phyloP scores from a whole-genome alignment of 64 coral and sea anemone genomes.

The Platygyra sinensis region DNA sequence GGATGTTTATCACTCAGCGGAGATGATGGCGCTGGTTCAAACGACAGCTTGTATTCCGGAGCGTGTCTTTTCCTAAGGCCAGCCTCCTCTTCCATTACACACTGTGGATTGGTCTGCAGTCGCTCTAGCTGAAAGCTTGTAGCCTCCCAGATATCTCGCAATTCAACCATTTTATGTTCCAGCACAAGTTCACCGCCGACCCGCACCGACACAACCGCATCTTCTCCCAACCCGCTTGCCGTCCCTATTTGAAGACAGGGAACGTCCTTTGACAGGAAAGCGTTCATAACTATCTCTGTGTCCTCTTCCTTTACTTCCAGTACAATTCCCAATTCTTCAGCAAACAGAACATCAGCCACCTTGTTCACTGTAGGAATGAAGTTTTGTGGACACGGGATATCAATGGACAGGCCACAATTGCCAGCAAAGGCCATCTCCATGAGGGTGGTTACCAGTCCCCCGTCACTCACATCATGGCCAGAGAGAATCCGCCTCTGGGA shows the following conservation, averaged over 20 bases:
- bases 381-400: conserved; percentile 43
- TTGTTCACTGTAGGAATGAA: conserved; percentile 29
- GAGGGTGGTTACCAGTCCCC: conserved; percentile 81
- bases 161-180: conserved; percentile 86
- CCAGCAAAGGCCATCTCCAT: conserved; percentile 99
- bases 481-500: conserved; percentile 61
- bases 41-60: conserved; percentile 76
- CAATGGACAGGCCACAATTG: conserved; percentile 78
- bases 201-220: conserved; percentile 51
- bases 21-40: conserved; percentile 49
- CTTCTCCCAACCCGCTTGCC: conserved; percentile 61
- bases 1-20: conserved; percentile 19
- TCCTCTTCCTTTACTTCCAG: conserved; percentile 74
- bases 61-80: conserved; percentile 72
- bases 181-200: conserved; percentile 74
- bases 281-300: conserved; percentile 59
- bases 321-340: conserved; percentile 91
- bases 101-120: conserved; percentile 83
- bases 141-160: conserved; percentile 93
- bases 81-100: conserved; percentile 82
- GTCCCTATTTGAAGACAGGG: conserved; percentile 74
- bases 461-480: conserved; percentile 96
- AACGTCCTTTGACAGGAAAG: conserved; percentile 47
- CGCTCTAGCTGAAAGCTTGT: conserved; percentile 95
- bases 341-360: conserved; percentile 74